phyloP scores from a whole-genome alignment of 1,140 invertebrate genomes.

The Dreissena rostriformis region DNA sequence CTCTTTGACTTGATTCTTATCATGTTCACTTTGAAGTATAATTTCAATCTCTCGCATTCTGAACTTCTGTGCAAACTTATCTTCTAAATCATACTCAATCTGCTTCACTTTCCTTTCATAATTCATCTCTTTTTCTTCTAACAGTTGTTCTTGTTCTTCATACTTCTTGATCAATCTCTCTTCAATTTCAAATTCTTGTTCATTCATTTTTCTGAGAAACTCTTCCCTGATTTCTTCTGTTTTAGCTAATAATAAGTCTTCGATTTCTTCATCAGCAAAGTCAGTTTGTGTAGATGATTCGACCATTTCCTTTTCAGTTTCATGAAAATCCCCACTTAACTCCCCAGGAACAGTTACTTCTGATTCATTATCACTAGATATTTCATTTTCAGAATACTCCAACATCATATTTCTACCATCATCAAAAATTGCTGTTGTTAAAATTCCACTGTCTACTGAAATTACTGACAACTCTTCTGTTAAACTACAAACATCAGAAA shows the following conservation, averaged over 20 bases:
- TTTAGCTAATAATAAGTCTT: constrained; percentile 38
- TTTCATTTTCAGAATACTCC: not conserved
- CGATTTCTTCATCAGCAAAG: constrained; percentile 13
- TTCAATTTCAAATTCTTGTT: constrained; percentile 38
- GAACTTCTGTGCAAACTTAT: constrained; percentile 58
- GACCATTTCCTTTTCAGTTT: not conserved
- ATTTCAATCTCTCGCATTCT: constrained; percentile 57
- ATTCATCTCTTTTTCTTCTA: constrained; percentile 22
- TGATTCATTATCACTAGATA: constrained; percentile 15
- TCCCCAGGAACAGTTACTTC: not conserved
- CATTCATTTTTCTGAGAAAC: constrained; percentile 7
- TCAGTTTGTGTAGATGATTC: constrained; percentile 16
- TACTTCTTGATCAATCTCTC: constrained; percentile 18
- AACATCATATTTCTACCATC: not conserved
- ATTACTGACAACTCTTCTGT: constrained; percentile 15
- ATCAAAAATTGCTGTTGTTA: not conserved
- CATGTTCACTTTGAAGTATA: constrained; percentile 53
- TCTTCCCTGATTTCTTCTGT: constrained; percentile 3
- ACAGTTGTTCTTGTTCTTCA: constrained; percentile 28
- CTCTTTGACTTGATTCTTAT: constrained; percentile 60
- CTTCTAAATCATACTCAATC: constrained; percentile 64
- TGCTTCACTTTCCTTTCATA: constrained; percentile 52
- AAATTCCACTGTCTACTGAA: constrained; percentile 39
- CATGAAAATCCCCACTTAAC: not conserved
- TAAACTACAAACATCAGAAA: not conserved